These are phyloP conservation scores for Mohoua ochrocephala DNA, from an alignment of 2,113 vertebrate species.

Conservation along the genomic window DNA sequence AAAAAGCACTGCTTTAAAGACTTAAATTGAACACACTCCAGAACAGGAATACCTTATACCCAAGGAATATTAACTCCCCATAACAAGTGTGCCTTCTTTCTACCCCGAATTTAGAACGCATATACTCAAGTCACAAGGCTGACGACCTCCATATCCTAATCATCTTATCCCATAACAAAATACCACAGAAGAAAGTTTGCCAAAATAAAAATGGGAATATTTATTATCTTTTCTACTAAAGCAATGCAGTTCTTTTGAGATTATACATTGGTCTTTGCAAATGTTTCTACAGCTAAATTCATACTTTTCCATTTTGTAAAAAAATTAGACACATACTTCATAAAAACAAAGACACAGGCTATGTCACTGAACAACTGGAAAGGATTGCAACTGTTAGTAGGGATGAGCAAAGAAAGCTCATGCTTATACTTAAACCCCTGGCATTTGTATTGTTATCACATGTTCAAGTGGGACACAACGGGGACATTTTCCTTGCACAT, in stretches of 20 bases:
- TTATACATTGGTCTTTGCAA: slow-evolving; percentile 57
- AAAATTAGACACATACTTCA: slow-evolving; percentile 64
- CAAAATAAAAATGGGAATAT: slow-evolving; percentile 72
- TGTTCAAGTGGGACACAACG: background rate
- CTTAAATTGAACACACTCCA: background rate
- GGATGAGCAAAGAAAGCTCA: slow-evolving; percentile 59
- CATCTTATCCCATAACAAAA: slow-evolving; percentile 7
- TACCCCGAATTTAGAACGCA: background rate
- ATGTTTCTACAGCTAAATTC: slow-evolving; percentile 46
- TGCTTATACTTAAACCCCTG: slow-evolving; percentile 28
- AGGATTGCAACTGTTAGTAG: slow-evolving; percentile 32
- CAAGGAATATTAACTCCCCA: background rate
- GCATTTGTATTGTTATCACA: slow-evolving; percentile 19
- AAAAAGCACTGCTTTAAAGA: background rate
- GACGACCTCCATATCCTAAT: background rate
- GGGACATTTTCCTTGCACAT: slow-evolving; percentile 20
- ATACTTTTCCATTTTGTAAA: slow-evolving; percentile 41
- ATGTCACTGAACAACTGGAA: slow-evolving; percentile 46
- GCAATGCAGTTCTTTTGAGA: slow-evolving; percentile 55
- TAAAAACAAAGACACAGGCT: slow-evolving; percentile 45
- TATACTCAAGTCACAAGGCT: background rate
- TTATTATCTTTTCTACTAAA: slow-evolving; percentile 70
- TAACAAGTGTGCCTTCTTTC: background rate
- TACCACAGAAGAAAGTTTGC: slow-evolving; percentile 60
- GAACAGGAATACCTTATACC: background rate